Conservation (phyloP, 1,140 invertebrate genomes). For the Drosophila bocki region DNA sequence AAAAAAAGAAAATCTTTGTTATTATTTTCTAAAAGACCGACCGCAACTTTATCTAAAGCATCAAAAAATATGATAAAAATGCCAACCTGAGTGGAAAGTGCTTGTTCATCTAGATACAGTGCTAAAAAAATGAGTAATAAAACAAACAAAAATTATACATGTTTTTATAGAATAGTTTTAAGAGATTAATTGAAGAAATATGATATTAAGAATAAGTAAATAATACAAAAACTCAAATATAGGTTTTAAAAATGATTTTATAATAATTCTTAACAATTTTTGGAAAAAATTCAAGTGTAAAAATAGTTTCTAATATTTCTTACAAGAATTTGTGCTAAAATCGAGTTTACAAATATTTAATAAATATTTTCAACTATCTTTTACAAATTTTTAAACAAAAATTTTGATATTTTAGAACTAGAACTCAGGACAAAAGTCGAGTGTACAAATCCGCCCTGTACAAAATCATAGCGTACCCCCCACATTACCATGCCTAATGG, state of each 20-base stretch:
- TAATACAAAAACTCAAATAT: background rate
- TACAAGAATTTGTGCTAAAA: too few relatives aligned
- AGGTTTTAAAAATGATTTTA: too few relatives aligned
- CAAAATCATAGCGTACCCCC: conserved; percentile 24
- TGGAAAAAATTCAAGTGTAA: too few relatives aligned
- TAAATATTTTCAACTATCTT: background rate
- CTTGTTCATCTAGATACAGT: conserved; percentile 12
- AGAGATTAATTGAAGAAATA: too few relatives aligned
- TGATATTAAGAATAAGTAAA: background rate
- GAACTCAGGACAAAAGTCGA: background rate
- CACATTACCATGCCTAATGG: conserved; percentile 67
- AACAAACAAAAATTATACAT: too few relatives aligned
- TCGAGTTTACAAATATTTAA: background rate
- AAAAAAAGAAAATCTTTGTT: background rate
- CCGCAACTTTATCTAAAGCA: conserved; percentile 10
- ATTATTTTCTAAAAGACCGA: conserved; percentile 2
- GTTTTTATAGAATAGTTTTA: too few relatives aligned
- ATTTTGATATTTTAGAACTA: too few relatives aligned
- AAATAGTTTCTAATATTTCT: background rate
- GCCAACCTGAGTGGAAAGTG: conserved; percentile 2
- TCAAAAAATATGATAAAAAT: conserved; percentile 23
- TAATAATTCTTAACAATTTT: too few relatives aligned
- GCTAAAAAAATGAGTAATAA: background rate
- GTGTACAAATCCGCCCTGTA: conserved; percentile 5
- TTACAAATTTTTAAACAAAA: too few relatives aligned